These are phyloP conservation scores for Periophthalmodon schlosseri DNA, from an alignment of 2,113 vertebrate genomes.

Conservation along the genomic window DNA sequence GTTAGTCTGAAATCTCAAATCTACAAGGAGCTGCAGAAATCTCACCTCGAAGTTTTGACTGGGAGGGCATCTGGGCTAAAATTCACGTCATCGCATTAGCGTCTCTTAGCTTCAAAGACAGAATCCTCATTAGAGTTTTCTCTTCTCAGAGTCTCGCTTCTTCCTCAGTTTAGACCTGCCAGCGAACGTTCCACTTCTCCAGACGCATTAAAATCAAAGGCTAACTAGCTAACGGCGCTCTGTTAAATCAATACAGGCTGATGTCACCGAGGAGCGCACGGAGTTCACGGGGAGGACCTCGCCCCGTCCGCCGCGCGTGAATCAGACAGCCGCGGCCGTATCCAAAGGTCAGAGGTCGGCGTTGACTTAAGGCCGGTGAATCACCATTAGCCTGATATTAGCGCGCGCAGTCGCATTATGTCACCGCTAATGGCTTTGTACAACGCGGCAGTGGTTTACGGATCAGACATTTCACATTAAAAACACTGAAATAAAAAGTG, in stretches of 20 bases:
- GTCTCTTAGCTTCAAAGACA: no score
- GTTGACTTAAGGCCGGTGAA: conserved; percentile 18
- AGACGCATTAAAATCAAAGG: conserved; percentile 3
- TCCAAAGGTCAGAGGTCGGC: conserved; percentile 27
- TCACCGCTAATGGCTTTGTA: conserved; percentile 1
- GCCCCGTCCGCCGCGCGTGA: conserved; percentile 15
- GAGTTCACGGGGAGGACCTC: background rate
- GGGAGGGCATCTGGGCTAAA: no score
- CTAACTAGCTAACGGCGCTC: background rate
- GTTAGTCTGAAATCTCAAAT: no score
- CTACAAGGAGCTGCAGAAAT: no score
- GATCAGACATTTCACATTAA: background rate
- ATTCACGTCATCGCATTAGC: no score
- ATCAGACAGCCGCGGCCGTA: conserved; percentile 25
- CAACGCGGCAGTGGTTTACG: background rate
- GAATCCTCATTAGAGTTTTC: no score
- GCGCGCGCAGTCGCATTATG: background rate
- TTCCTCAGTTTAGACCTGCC: conserved; percentile 9
- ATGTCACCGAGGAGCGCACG: background rate
- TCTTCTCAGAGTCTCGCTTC: background rate
- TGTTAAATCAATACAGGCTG: conserved; percentile 24
- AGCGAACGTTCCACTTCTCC: conserved; percentile 1
- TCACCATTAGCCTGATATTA: conserved; percentile 14
- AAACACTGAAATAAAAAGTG: background rate
- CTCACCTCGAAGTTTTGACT: no score